Conservation (phyloP, 2,888 invertebrate genomes). For the Rhagophthalmus giganteus region DNA sequence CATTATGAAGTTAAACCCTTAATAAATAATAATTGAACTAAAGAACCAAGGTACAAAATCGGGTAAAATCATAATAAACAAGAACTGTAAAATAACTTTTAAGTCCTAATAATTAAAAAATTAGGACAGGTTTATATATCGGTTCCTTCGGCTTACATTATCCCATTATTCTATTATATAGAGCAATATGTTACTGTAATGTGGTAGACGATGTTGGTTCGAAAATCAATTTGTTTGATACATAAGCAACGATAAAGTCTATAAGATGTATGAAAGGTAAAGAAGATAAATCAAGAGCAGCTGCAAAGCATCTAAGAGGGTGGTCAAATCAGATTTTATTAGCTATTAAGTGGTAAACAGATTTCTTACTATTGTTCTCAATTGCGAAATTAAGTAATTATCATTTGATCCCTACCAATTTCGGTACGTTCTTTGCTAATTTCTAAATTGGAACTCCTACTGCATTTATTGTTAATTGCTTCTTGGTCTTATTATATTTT, state of each 20-base stretch:
- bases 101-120: constrained; percentile 1
- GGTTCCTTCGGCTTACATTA: constrained; percentile 5
- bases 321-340: constrained; percentile 21
- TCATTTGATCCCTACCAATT: too few relatives aligned
- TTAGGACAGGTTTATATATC: background rate
- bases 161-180: constrained; percentile 14
- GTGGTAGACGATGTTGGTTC: constrained; percentile 25
- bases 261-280: constrained; percentile 32
- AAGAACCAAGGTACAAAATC: too few relatives aligned
- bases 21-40: too few relatives aligned
- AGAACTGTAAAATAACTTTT: too few relatives aligned
- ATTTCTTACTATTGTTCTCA: constrained; percentile 5
- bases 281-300: constrained; percentile 28
- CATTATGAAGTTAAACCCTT: too few relatives aligned
- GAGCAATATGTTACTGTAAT: constrained; percentile 19
- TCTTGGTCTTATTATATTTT: too few relatives aligned
- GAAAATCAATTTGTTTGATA: constrained; percentile 39
- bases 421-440: too few relatives aligned
- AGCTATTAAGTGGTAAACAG: constrained; percentile 14
- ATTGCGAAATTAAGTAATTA: background rate
- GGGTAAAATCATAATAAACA: too few relatives aligned
- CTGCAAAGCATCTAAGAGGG: constrained; percentile 20
- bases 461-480: too few relatives aligned
- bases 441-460: too few relatives aligned
- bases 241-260: constrained; percentile 36